Base-by-base conservation (phyloP, 2,888 invertebrate species). In the Dendrolimus pini region DNA sequence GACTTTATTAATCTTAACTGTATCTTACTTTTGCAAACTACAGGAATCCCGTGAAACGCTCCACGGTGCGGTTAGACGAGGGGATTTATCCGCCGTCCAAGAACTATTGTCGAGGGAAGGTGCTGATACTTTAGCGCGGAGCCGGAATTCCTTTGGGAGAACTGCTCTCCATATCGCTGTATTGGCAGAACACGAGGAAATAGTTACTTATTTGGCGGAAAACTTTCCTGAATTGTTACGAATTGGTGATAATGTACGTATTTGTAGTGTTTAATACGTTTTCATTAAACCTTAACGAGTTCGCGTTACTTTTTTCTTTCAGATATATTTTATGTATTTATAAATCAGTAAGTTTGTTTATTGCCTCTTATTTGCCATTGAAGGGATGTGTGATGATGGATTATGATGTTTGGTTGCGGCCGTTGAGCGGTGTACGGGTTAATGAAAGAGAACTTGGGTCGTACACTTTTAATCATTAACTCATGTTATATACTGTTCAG, bases 81-180 rank as follows among this genome's bases (percentile, higher is more conserved):
- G 94, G 0, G 93, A 95, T 60, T 74, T 94, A 53, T 79, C 85
- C 0, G 89, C 92, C 2, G 93, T 95, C 0, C 92, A 91, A 72
- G 85, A 92, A 55, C 80, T 94, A 3, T 61, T 93, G 42, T 87
- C 92, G 89, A 93, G 63, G 80, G 76, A 89, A 91, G 80, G 83
- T 65, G 76, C 93, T 71, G 57, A 82, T 65, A 73, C 83, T 53
- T 66, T 85, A 58, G 85, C 86, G 2, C 76, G 83, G 9, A 81
- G 83, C 0, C 94, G 93, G 75, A 95, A 95, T 75, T 85, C 91
- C n/a, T 92, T 92, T 78, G 95, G 96, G 7, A 92, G 97, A 61
- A 95, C 94, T 58, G 92, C 97, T 0, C 87, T 98, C 18, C 98
- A 98, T 76, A 93, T 97, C 56, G 97, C 97, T 0, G 95, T 98